Evolutionary conservation across 2,113 vertebrate genomes (phyloP), one percentile per base, ranked within the genome.

Genomic region (Urocynchramus pylzowi): DNA sequence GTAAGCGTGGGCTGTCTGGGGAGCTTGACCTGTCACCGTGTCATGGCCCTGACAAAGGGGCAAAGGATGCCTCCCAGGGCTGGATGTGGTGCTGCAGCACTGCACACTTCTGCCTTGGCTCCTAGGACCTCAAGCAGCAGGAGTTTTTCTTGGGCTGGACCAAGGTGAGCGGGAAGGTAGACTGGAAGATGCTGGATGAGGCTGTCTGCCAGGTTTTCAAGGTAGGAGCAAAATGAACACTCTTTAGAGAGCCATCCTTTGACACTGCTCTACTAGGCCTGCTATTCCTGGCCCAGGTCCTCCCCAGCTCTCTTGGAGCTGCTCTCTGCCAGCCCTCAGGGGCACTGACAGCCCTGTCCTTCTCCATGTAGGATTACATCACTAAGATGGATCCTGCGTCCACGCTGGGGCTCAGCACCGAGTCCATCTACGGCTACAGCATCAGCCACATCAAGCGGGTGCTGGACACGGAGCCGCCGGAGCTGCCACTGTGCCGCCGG

Each of bases 161-260:
- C 67, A 98, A 96, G 82, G 96, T 99, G 91, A 97, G 95, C 63
- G 98, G 97, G 5, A 98, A 98, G 80, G 98, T 98, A 3, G 99
- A 99, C 92, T 99, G 99, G 99, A 97, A 98, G 95, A 97, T 93
- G 96, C 98, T 99, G 24, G 99, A 99, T 95, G 98, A 99, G 49
- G 98, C 98, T 10, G 98, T 99, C 78, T 98, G 98, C 30, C 98
- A 99, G 76, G 98, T 98, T 57, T 99, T 99, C 96, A 98, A 98
- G 98, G 99, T 99, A 97, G 81, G 89, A 53, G 12, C 31, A 4
- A 2, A 3, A 39, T 9, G 35, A 56, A 9, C 8, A 13, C 11
- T 17, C 35, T 63, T 35, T 8, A 18, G 31, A 53, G 57, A 80
- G 18, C 45, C 22, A 3, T 78, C 26, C 19, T 74, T 52, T 15